Evolutionary conservation across 2,888 invertebrate species (phyloP).

Genomic region (Microplitis deprimator): DNA sequence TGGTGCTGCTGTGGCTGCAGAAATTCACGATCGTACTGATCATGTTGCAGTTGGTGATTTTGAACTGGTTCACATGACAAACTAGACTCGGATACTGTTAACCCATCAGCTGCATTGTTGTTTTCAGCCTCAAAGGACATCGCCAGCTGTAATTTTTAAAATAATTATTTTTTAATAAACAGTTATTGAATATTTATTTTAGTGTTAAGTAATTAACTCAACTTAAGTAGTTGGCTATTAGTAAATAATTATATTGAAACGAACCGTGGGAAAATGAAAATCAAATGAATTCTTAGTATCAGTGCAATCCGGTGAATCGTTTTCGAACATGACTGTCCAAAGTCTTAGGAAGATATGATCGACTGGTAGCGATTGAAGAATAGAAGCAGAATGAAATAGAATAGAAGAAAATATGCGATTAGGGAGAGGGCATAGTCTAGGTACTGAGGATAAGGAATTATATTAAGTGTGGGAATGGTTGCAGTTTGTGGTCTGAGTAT

Average conservation of each 20-base stretch:
- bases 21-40: slow-evolving; percentile 32
- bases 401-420: neutral
- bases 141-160: slow-evolving; percentile 52
- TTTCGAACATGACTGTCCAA: neutral
- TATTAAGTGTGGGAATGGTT: neutral
- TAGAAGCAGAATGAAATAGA: neutral
- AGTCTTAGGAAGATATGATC: neutral
- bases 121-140: slow-evolving; percentile 57
- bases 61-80: slow-evolving; percentile 49
- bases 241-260: slow-evolving; percentile 2
- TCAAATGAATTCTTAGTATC: neutral
- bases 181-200: slow-evolving; percentile 5
- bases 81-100: slow-evolving; percentile 45
- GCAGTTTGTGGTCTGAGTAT: neutral
- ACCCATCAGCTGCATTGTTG: slow-evolving; percentile 44
- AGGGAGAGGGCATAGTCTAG: neutral
- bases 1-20: slow-evolving; percentile 32
- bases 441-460: neutral
- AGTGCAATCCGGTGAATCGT: neutral
- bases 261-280: slow-evolving; percentile 13
- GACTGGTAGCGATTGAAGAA: neutral
- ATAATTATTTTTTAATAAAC: neutral
- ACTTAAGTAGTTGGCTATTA: neutral
- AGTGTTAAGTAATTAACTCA: neutral
- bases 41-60: slow-evolving; percentile 38